Percentiles rank a stretch among this genome's conserved stretches.
Conservation (phyloP, 2,113 vertebrate genomes). For the Tapirus terrestris region DNA sequence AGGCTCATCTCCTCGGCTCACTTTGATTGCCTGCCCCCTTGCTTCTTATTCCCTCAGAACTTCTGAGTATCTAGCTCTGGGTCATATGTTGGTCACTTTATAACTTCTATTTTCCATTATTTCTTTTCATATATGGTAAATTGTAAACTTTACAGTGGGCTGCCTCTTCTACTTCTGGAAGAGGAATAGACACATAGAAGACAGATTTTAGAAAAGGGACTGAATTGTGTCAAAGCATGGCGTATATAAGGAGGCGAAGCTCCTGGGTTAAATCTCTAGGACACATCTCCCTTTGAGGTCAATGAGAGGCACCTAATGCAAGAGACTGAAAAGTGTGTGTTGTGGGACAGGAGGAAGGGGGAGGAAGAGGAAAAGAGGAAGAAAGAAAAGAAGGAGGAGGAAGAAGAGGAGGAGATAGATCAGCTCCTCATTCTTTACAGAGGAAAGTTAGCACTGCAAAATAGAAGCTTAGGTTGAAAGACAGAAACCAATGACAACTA, state of each 20-base stretch:
- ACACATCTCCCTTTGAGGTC: constrained; percentile 12
- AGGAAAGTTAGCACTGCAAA: background rate
- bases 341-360: background rate
- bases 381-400: background rate
- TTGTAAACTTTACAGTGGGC: background rate
- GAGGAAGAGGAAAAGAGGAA: background rate
- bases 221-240: background rate
- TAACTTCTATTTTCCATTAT: constrained; percentile 27
- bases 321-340: background rate
- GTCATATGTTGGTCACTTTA: background rate
- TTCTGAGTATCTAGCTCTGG: background rate
- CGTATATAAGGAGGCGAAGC: background rate
- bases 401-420: background rate
- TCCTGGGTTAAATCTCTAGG: background rate
- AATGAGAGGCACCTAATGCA: background rate
- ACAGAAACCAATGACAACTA: constrained; percentile 21
- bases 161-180: background rate
- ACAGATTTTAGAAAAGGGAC: constrained; percentile 24
- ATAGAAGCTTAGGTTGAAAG: background rate
- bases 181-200: background rate
- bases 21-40: background rate
- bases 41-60: constrained; percentile 32
- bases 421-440: background rate
- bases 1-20: background rate
- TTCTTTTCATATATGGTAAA: constrained; percentile 36